Percentiles rank a stretch among this genome's conserved stretches.
phyloP scores from a whole-genome alignment of 2,113 vertebrate species.

The Riparia riparia region DNA sequence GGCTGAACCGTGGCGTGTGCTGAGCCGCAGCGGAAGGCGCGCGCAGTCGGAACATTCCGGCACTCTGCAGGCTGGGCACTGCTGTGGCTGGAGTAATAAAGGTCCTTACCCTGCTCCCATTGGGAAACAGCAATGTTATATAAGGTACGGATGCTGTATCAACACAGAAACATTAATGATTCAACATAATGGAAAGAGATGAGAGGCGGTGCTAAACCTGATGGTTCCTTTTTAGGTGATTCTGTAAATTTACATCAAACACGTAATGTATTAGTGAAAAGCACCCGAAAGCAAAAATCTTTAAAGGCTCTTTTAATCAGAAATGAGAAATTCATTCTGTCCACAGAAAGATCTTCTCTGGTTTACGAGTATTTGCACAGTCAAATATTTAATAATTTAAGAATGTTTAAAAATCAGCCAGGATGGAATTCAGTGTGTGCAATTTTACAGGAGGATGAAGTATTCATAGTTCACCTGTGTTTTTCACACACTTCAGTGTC shows the following conservation, averaged over 20 bases:
- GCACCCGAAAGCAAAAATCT: background rate
- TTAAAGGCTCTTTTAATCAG: background rate
- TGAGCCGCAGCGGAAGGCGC: background rate
- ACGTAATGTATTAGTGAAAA: background rate
- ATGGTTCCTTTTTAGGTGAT: background rate
- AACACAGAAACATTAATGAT: background rate
- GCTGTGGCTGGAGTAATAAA: background rate
- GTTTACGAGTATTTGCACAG: background rate
- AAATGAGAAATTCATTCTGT: background rate
- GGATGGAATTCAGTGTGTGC: background rate
- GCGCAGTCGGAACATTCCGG: fast-evolving
- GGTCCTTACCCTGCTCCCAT: background rate
- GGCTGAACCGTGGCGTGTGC: background rate
- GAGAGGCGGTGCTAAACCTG: background rate
- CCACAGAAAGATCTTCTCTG: background rate
- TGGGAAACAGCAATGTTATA: background rate
- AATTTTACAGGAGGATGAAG: background rate
- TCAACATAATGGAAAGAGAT: background rate
- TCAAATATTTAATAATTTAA: background rate
- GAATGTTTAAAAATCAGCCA: background rate
- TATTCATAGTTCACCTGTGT: background rate
- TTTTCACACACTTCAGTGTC: background rate
- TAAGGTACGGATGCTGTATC: background rate
- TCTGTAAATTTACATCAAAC: background rate
- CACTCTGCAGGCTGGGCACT: background rate